Base-by-base conservation (phyloP, 2,888 invertebrate genomes). In the Tigriopus californicus region DNA sequence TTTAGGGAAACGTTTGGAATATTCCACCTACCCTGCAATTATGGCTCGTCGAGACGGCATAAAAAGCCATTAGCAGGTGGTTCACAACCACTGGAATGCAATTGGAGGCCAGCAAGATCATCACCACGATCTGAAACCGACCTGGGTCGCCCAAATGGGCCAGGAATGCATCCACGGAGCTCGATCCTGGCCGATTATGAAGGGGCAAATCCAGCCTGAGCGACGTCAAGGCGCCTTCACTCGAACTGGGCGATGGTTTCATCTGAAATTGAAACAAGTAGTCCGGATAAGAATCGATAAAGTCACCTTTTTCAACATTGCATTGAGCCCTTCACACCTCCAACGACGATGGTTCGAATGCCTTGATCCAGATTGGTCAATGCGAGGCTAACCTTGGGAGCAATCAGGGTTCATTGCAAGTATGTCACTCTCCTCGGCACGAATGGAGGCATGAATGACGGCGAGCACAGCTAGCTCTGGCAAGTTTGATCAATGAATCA, bases 81-180 rank as follows among this genome's bases (percentile, higher is more conserved):
- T 62, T 61, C 12, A 59, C 33, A 22, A 58, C 61, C 13, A 61
- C 55, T 22, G 61, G 52, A 15, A 61, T 60, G 40, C 55, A 57
- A 42, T 53, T 53, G 33, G 60, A 47, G 24, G 60, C 62, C 18
- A 61, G 42, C 22, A 62, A 47, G 18, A 44, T 42, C 40, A 60
- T 24, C 12, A 62, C 57, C n/a, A 61, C 44, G 8, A 62, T 41
- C 49, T 62, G 61, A 47, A 58, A 62, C 11, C 61, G 12, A 12
- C 62, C 62, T 20, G 62, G 62, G 46, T 62, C 51, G 3, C 62
- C 62, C 24, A 57, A 52, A 15, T 60, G 55, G 6, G n/a, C 22
- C 24, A 62, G 41, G 41, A 62, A 53, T 1, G 49, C 53, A 51
- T 62, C 62, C 48, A 61, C 52, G 12, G 60, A 22, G 10, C 51